These are phyloP conservation scores for Chloroceryle amazona DNA, from an alignment of 2,797 vertebrate species.

Conservation along the genomic window DNA sequence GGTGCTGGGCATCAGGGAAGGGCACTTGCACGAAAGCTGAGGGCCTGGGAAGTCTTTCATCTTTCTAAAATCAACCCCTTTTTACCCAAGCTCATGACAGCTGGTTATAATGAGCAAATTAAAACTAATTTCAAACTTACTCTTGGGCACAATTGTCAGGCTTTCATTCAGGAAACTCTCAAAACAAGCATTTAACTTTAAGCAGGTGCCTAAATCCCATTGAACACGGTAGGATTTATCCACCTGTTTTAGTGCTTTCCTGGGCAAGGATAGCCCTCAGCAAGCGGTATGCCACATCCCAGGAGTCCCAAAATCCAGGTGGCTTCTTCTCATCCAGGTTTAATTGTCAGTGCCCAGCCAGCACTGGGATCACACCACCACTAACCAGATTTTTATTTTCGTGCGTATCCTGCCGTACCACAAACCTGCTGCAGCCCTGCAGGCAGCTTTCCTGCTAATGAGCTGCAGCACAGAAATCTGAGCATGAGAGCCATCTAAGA, in stretches of 20 bases:
- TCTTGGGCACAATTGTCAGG: constrained; percentile 50
- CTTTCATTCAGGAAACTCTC: constrained; percentile 47
- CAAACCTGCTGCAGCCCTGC: background rate
- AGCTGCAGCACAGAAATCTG: background rate
- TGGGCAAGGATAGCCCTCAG: background rate
- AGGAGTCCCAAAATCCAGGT: background rate
- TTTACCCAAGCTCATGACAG: constrained; percentile 30
- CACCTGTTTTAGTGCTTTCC: constrained; percentile 37
- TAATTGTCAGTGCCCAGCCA: background rate
- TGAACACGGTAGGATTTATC: constrained; percentile 29
- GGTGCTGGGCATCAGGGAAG: background rate
- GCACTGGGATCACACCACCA: background rate
- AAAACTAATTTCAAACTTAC: constrained; percentile 59
- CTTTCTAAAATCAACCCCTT: constrained; percentile 34
- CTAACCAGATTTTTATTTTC: background rate
- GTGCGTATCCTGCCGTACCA: background rate
- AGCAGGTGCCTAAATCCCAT: constrained; percentile 62
- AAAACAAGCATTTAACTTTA: constrained; percentile 57
- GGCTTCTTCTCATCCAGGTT: background rate
- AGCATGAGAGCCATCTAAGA: background rate
- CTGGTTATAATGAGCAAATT: constrained; percentile 65
- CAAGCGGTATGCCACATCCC: background rate
- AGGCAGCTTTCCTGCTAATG: background rate
- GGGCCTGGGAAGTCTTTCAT: background rate
- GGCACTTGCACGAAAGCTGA: background rate